Conservation (phyloP, 2,113 vertebrate species). For the Colinus virginianus region DNA sequence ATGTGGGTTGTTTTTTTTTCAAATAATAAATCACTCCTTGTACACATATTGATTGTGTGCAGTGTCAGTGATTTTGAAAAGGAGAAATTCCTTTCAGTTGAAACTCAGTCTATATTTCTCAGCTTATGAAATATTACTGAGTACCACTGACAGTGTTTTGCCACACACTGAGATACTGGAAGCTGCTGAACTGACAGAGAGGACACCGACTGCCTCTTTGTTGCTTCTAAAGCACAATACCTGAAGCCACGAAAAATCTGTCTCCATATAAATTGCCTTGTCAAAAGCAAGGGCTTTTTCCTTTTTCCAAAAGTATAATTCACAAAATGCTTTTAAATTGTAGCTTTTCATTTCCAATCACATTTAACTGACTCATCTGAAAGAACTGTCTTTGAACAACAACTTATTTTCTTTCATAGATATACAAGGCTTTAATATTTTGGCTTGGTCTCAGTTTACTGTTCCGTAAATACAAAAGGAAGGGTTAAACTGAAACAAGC, state of each 20-base stretch:
- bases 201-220: slow-evolving; percentile 8
- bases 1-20: neutral
- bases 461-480: slow-evolving; percentile 37
- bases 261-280: slow-evolving; percentile 32
- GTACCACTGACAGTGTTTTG: slow-evolving; percentile 19
- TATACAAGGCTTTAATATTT: slow-evolving; percentile 5
- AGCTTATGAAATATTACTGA: slow-evolving; percentile 33
- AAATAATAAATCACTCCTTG: neutral
- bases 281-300: slow-evolving; percentile 11
- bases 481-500: slow-evolving; percentile 29
- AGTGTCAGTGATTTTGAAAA: neutral
- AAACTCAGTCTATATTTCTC: neutral
- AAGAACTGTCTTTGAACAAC: neutral
- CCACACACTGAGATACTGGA: neutral
- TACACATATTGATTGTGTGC: neutral
- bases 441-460: slow-evolving; percentile 1
- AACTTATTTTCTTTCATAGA: slow-evolving; percentile 32
- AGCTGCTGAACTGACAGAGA: slow-evolving; percentile 34
- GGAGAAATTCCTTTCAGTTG: neutral
- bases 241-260: slow-evolving; percentile 22
- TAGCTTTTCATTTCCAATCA: slow-evolving; percentile 38
- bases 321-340: slow-evolving; percentile 25
- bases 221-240: slow-evolving; percentile 19
- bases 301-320: slow-evolving; percentile 2
- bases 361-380: slow-evolving; percentile 14